Percentiles rank a stretch among this genome's conserved stretches.
phyloP scores from a whole-genome alignment of 2,797 vertebrate species.

The Apogon hyalosoma region DNA sequence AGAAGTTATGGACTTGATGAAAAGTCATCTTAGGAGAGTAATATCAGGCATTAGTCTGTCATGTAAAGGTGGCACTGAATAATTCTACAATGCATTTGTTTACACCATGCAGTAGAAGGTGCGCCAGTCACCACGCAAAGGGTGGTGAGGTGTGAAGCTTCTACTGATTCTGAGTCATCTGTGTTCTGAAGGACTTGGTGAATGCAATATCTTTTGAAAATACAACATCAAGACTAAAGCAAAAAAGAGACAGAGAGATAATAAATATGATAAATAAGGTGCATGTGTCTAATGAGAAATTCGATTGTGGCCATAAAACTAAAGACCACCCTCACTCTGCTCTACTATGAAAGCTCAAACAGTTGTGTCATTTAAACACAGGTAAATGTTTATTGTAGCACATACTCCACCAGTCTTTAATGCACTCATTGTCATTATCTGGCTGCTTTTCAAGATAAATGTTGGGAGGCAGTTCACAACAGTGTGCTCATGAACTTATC shows the following conservation, averaged over 20 bases:
- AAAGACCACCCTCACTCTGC: too few species aligned
- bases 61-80: constrained; percentile 42
- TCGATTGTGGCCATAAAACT: too few species aligned
- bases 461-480: neutral
- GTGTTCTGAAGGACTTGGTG: constrained; percentile 19
- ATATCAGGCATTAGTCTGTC: constrained; percentile 13
- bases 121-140: constrained; percentile 33
- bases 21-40: constrained; percentile 22
- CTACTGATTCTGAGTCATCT: constrained; percentile 53
- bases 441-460: too few species aligned
- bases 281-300: too few species aligned
- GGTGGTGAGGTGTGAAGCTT: constrained; percentile 45
- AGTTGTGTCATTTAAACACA: too few species aligned
- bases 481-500: neutral
- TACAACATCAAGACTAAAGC: constrained; percentile 4
- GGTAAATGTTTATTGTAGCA: too few species aligned
- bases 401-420: too few species aligned
- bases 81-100: constrained; percentile 49
- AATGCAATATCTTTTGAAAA: constrained; percentile 11
- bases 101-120: constrained; percentile 29
- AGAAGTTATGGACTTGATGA: constrained; percentile 18
- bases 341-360: too few species aligned
- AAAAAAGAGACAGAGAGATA: too few species aligned
- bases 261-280: too few species aligned
- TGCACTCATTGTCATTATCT: too few species aligned